phyloP scores from a whole-genome alignment of 2,888 invertebrate genomes.

The Drosophila affinis region DNA sequence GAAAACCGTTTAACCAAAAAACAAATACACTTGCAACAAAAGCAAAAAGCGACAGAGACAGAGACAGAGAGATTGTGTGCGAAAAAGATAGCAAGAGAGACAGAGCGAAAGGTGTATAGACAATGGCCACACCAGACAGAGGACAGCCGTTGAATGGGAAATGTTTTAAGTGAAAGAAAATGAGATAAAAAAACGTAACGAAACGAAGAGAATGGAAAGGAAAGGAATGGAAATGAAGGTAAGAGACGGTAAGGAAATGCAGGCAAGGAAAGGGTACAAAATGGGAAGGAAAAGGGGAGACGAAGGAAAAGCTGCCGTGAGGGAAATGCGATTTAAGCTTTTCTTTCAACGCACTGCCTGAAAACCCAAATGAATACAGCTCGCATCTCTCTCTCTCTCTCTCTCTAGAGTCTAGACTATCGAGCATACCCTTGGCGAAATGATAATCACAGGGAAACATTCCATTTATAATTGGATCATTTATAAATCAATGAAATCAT shows the following conservation, averaged over 20 bases:
- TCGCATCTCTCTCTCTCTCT: no score
- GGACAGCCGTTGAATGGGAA: slow-evolving; percentile 7
- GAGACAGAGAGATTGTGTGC: not conserved
- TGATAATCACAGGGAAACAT: no score
- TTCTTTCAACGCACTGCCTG: no score
- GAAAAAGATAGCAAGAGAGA: not conserved
- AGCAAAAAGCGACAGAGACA: slow-evolving; percentile 20
- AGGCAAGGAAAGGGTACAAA: not conserved
- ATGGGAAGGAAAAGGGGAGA: not conserved
- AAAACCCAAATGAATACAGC: no score
- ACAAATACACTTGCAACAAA: slow-evolving; percentile 53
- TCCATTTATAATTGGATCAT: no score
- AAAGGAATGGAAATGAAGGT: slow-evolving; percentile 19
- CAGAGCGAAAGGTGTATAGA: not conserved
- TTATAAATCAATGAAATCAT: no score
- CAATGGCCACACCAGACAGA: not conserved
- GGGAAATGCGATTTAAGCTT: no score
- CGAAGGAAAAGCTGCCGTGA: no score
- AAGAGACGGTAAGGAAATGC: slow-evolving; percentile 10
- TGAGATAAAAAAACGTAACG: not conserved
- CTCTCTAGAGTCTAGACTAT: no score
- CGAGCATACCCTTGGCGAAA: no score
- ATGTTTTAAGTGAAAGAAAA: slow-evolving; percentile 51
- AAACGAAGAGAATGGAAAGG: not conserved
- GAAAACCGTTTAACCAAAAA: slow-evolving; percentile 33